These are phyloP conservation scores for Centrocercus urophasianus DNA, from an alignment of 2,113 vertebrate genomes.

Conservation along the genomic window DNA sequence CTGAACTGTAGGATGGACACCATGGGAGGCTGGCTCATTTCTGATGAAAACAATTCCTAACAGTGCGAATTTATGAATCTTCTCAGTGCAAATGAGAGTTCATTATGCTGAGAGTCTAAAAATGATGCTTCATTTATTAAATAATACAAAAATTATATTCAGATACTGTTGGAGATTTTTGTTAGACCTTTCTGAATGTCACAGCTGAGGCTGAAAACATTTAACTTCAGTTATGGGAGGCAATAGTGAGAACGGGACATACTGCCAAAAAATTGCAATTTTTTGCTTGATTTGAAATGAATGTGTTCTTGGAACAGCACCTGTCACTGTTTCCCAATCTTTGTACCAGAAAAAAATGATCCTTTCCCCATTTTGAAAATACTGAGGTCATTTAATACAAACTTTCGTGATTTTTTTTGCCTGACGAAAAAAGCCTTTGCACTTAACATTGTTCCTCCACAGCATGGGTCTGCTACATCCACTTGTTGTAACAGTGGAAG, in stretches of 20 bases:
- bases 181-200: slow-evolving; percentile 28
- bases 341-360: slow-evolving; percentile 30
- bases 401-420: neutral
- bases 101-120: slow-evolving; percentile 73
- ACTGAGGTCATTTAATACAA: slow-evolving; percentile 14
- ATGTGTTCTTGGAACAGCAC: slow-evolving; percentile 50
- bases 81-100: slow-evolving; percentile 72
- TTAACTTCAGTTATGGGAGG: neutral
- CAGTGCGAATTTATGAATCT: slow-evolving; percentile 78
- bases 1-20: slow-evolving; percentile 63
- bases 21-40: slow-evolving; percentile 57
- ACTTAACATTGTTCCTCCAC: neutral
- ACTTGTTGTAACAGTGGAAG: neutral
- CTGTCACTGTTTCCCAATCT: slow-evolving; percentile 43
- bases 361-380: slow-evolving; percentile 12
- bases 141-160: slow-evolving; percentile 67
- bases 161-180: slow-evolving; percentile 32
- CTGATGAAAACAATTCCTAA: slow-evolving; percentile 76
- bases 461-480: neutral
- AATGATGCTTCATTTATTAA: slow-evolving; percentile 78
- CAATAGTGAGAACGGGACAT: neutral
- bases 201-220: slow-evolving; percentile 2
- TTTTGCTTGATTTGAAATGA: slow-evolving; percentile 51
- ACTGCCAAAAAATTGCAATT: slow-evolving; percentile 35
- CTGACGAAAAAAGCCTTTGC: neutral